These are phyloP conservation scores for Trididemnum clinides DNA, from an alignment of 23 tunicate species.

Conservation along the genomic window DNA sequence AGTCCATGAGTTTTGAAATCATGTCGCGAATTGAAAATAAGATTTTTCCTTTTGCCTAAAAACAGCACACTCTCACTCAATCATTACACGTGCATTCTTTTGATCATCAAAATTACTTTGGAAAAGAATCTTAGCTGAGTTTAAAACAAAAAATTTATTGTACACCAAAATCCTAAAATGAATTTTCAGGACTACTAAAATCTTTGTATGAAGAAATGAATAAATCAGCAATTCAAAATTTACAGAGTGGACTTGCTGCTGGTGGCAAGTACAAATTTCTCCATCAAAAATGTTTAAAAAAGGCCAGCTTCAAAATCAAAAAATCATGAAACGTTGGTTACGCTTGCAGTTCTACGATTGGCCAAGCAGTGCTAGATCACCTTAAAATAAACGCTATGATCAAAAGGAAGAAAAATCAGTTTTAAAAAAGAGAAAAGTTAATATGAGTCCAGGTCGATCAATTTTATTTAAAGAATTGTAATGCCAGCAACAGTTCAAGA, in stretches of 20 bases:
- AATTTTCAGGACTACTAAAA: background rate
- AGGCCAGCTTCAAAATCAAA: background rate
- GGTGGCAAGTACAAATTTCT: background rate
- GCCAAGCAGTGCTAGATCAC: background rate
- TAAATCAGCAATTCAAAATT: background rate
- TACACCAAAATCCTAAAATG: background rate
- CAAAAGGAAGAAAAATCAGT: background rate
- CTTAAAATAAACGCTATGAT: background rate
- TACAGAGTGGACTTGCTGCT: background rate
- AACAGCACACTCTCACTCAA: background rate
- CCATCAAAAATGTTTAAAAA: background rate
- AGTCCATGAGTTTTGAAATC: background rate
- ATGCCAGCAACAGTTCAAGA: background rate
- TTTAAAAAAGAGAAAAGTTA: background rate
- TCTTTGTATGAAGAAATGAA: background rate
- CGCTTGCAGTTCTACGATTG: background rate
- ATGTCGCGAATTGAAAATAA: background rate
- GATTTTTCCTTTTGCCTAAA: conserved; percentile 2
- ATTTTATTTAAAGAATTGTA: background rate
- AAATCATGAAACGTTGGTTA: background rate
- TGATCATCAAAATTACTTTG: background rate
- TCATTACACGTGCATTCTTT: too few species aligned
- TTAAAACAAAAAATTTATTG: background rate
- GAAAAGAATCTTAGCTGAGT: background rate
- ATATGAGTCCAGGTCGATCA: conserved; percentile 8